phyloP scores from a whole-genome alignment of 2,888 invertebrate species.

The Synanthedon myopaeformis region DNA sequence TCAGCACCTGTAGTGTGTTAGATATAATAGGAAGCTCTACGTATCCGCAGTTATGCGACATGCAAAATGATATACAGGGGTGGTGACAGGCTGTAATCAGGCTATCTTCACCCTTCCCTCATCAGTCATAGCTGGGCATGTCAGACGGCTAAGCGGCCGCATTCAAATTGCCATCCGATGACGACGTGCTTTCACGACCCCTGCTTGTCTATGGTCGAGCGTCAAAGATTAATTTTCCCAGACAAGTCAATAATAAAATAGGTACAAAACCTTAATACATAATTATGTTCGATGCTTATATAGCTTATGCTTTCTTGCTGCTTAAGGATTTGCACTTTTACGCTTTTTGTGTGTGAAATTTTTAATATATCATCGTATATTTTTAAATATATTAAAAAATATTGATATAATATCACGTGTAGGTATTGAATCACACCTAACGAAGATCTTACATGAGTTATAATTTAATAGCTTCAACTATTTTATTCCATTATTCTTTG shows the following conservation, averaged over 20 bases:
- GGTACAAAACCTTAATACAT: too few relatives aligned
- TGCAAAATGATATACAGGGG: slow-evolving; percentile 53
- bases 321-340: too few relatives aligned
- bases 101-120: slow-evolving; percentile 65
- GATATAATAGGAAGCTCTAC: slow-evolving; percentile 18
- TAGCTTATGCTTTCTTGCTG: too few relatives aligned
- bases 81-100: slow-evolving; percentile 55
- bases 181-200: slow-evolving; percentile 66
- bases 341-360: too few relatives aligned
- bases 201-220: slow-evolving; percentile 44
- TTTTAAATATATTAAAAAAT: too few relatives aligned
- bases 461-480: too few relatives aligned
- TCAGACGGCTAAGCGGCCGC: slow-evolving; percentile 64
- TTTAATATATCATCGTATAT: too few relatives aligned
- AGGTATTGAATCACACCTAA: too few relatives aligned
- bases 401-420: too few relatives aligned
- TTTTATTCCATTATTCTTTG: too few relatives aligned
- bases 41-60: slow-evolving; percentile 31
- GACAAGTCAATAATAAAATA: neutral
- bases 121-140: slow-evolving; percentile 58
- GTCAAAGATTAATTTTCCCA: slow-evolving; percentile 18
- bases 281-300: too few relatives aligned
- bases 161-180: slow-evolving; percentile 69
- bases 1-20: neutral
- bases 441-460: too few relatives aligned